phyloP scores from a whole-genome alignment of 2,888 invertebrate species.

The Steinernema carpocapsae region DNA sequence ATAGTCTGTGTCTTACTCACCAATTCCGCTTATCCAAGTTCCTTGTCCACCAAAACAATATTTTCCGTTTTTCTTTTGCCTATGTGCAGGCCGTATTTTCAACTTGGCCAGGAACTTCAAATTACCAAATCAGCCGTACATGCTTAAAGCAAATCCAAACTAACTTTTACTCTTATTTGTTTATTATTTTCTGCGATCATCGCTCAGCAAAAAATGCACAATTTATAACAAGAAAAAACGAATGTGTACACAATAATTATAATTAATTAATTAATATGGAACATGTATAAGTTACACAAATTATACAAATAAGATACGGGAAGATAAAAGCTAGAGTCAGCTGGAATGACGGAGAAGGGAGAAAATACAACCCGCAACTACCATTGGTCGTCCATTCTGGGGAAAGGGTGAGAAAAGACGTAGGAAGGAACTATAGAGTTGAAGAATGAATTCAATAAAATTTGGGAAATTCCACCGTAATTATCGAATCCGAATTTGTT shows the following conservation, averaged over 20 bases:
- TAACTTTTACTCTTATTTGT: neutral
- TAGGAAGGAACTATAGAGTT: neutral
- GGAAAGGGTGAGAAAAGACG: neutral
- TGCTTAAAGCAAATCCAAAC: neutral
- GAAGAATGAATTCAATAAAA: neutral
- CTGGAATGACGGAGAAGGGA: neutral
- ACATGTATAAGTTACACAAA: neutral
- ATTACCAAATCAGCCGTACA: no score
- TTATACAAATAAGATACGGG: neutral
- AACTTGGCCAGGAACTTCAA: no score
- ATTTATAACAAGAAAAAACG: conserved; percentile 13
- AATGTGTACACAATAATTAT: conserved; percentile 18
- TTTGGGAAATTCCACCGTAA: neutral
- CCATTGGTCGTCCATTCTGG: neutral
- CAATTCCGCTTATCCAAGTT: no score
- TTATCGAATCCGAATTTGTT: conserved; percentile 9
- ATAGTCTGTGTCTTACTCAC: no score
- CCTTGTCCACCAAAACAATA: no score
- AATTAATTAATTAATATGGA: neutral
- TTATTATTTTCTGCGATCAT: neutral
- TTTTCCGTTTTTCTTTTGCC: no score
- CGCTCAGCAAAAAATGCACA: conserved; percentile 5
- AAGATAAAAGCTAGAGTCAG: neutral
- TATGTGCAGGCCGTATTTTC: no score
- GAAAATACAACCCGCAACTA: conserved; percentile 27